phyloP scores from a whole-genome alignment of 1,140 invertebrate species.

The Chrysomallon squamiferum region DNA sequence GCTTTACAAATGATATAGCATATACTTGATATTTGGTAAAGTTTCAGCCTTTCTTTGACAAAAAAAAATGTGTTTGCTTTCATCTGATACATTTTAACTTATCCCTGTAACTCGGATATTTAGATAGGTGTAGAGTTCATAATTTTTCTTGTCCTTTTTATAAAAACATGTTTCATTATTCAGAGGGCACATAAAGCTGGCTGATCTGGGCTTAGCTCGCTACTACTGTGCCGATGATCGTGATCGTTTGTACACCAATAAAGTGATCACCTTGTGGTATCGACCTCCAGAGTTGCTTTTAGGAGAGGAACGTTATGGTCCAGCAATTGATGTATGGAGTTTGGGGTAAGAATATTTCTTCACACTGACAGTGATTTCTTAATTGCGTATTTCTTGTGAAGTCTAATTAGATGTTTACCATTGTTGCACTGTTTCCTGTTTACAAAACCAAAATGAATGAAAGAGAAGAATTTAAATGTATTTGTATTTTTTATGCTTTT shows the following conservation, averaged over 20 bases:
- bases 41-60: too few species aligned
- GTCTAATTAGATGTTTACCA: too few species aligned
- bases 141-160: too few species aligned
- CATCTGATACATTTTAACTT: background rate
- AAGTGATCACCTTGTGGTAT: constrained; percentile 99
- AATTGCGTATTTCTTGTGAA: too few species aligned
- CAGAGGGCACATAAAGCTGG: constrained; percentile 98
- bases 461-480: too few species aligned
- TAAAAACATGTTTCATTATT: constrained; percentile 46
- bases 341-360: constrained; percentile 74
- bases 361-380: too few species aligned
- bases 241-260: constrained; percentile 93
- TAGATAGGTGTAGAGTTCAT: background rate
- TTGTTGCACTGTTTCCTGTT: too few species aligned
- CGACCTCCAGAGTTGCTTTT: constrained; percentile 95
- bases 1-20: too few species aligned
- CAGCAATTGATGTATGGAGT: constrained; percentile 99
- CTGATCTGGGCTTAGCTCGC: constrained; percentile 97
- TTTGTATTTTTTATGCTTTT: too few species aligned
- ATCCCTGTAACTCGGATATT: background rate
- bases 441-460: too few species aligned
- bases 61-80: background rate
- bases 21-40: too few species aligned
- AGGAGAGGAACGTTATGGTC: constrained; percentile 97
- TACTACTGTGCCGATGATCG: constrained; percentile 95